Evolutionary conservation across 1,140 invertebrate genomes (phyloP).

Genomic region (Drosophila varians): DNA sequence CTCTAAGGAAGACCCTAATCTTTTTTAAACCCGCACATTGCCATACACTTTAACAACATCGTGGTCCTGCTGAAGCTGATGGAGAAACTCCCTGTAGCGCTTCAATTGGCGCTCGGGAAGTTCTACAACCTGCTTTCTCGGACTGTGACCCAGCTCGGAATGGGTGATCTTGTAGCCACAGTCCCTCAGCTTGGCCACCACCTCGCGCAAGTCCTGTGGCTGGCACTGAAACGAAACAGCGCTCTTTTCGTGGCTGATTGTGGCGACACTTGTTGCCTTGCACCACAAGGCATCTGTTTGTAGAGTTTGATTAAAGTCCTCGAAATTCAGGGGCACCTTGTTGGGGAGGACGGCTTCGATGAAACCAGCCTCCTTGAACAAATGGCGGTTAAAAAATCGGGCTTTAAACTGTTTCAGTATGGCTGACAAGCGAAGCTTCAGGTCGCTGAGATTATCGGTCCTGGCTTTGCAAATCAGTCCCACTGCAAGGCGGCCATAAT

Average conservation of each 20-base stretch:
- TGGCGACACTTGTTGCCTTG: constrained; percentile 30
- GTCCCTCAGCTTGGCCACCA: constrained; percentile 21
- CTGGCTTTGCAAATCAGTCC: constrained; percentile 50
- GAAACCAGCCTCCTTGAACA: constrained; percentile 40
- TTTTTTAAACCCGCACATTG: constrained; percentile 51
- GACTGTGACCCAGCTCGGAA: constrained; percentile 34
- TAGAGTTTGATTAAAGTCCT: constrained; percentile 29
- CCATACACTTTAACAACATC: constrained; percentile 66
- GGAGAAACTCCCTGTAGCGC: constrained; percentile 41
- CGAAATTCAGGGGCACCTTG: not conserved
- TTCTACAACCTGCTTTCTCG: constrained; percentile 23
- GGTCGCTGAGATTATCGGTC: constrained; percentile 24
- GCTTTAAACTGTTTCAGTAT: constrained; percentile 30
- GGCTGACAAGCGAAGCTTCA: constrained; percentile 32
- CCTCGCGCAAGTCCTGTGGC: constrained; percentile 27
- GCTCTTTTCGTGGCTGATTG: constrained; percentile 25
- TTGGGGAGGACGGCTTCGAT: constrained; percentile 45
- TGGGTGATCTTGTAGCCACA: constrained; percentile 46
- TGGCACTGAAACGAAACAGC: constrained; percentile 52
- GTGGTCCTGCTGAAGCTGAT: constrained; percentile 17
- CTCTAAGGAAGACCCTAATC: not conserved
- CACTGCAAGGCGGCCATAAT: constrained; percentile 27
- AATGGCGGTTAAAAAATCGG: constrained; percentile 31
- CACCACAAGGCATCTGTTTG: constrained; percentile 45
- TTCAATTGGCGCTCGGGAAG: constrained; percentile 15